Evolutionary conservation across 2,113 vertebrate species (phyloP), one percentile per base, ranked within the genome.

Genomic region (Pelmatolapia mariae): DNA sequence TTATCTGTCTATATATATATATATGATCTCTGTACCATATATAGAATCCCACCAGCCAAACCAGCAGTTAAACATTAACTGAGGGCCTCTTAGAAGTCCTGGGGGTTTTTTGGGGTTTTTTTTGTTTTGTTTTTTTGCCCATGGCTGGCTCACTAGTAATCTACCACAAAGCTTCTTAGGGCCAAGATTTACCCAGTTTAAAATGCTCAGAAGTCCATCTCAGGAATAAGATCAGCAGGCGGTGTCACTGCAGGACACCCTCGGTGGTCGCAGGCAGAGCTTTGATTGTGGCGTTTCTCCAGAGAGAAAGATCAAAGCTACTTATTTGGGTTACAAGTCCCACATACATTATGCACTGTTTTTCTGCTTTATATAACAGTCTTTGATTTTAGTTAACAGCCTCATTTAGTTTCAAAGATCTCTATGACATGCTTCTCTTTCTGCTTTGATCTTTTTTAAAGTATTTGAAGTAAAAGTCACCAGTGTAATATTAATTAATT

Each of bases 271-370:
- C 36, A 15, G 66, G 66, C 38, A 10, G 5, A 73, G 66, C 13
- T 3, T 68, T 40, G 33, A 40, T 40, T 68, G 63, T 16, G 22
- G 8, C n/a, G 4, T 45, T 73, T 45, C 38, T 43, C n/a, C 68
- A 18, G 68, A 45, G 13, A 73, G 24, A 45, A 45, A 10, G 13
- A 43, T 43, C 38, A 24, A 22, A 71, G 8, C n/a, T 73, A 16
- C 61, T 66, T 66, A 4, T 12, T 2, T 5, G 61, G 33, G 61
- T 38, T 66, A 0, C 0, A 38, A 22, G 33, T 38, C 61, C 33
- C 33, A 38, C 13, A 0, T 40, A 47, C 9, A 7, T 4, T 2
- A 0, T 3, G 4, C 68, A 1, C 7, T 4, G 29, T 68, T 59
- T 22, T 0, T 40, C 36, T 68, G 40, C 3, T 50, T 50, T 1